Evolutionary conservation across 2,113 vertebrate genomes (phyloP), one percentile per base, ranked within the genome.

Genomic region (Phocoena phocoena): DNA sequence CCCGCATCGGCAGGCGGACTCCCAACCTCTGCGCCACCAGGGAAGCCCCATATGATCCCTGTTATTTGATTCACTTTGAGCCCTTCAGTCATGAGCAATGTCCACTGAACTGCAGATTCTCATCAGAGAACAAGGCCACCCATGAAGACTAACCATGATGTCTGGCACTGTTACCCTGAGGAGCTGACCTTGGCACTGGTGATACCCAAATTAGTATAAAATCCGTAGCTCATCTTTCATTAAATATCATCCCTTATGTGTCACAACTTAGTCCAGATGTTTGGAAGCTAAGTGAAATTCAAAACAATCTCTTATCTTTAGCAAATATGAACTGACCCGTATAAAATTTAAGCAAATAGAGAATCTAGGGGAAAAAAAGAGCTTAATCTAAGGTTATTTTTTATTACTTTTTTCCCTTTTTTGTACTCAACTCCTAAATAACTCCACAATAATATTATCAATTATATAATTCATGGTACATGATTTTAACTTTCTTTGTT

Each of bases 381-480:
- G 20, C 20, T 93, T 96, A 94, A 97, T 73, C 20, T n/a, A 77
- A 71, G 7, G 38, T 95, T 97, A 86, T 97, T 98, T 97, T 97
- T 97, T 94, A 80, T 96, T 96, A 96, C 90, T 97, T 90, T 50
- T 88, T 28, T 25, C 36, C 58, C 94, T 93, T 4, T 3, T 96
- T 95, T 58, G 53, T 90, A 79, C 60, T 98, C 36, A 94, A 47
- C 65, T 97, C 76, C 95, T 97, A 97, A 98, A 98, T 97, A 98
- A 79, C 26, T 98, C 11, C 8, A 58, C 62, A 97, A 62, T 91
- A 98, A 97, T 97, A 93, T 97, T 98, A 98, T 65, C 88, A 98
- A 98, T 98, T 98, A 97, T 14, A 88, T 98, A 96, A 98, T 96
- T 98, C 95, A 96, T 86, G 23, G 50, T 87, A 96, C 5, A 2